Evolutionary conservation across 1,140 invertebrate species (phyloP).

Genomic region (Tetramorium alpestre): DNA sequence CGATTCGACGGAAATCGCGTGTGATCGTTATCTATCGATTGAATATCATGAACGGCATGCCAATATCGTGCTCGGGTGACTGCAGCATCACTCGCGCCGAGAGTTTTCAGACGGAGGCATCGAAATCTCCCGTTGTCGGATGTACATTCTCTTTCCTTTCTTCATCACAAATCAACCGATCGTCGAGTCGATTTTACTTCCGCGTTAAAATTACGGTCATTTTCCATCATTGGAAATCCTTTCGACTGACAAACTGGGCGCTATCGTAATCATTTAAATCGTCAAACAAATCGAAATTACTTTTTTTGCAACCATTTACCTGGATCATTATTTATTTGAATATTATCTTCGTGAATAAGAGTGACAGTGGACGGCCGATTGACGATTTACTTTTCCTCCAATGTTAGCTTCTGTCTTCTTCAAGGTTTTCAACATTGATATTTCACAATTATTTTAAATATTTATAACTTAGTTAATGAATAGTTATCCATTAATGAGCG

Average conservation of each 20-base stretch:
- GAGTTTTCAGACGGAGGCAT: constrained; percentile 59
- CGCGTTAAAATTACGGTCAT: background rate
- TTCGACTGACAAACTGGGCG: background rate
- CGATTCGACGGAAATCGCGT: background rate
- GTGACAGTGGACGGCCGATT: background rate
- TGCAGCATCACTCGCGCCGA: constrained; percentile 40
- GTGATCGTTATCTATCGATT: background rate
- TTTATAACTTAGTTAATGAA: background rate
- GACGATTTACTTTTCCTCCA: background rate
- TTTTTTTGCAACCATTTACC: background rate
- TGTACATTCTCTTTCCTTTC: background rate
- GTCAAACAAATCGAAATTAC: background rate
- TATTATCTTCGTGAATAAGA: background rate
- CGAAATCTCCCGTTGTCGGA: constrained; percentile 59
- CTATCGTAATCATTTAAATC: background rate
- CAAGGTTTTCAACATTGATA: background rate
- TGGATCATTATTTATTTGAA: background rate
- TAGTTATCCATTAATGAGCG: background rate
- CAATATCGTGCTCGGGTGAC: constrained; percentile 7
- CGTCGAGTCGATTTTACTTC: background rate
- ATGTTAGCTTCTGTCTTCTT: background rate
- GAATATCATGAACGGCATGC: background rate
- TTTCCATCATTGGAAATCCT: background rate
- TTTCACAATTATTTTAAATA: background rate
- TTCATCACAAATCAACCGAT: background rate